Base-by-base conservation (phyloP, 2,888 invertebrate species). In the Chrysolina oricalcia region DNA sequence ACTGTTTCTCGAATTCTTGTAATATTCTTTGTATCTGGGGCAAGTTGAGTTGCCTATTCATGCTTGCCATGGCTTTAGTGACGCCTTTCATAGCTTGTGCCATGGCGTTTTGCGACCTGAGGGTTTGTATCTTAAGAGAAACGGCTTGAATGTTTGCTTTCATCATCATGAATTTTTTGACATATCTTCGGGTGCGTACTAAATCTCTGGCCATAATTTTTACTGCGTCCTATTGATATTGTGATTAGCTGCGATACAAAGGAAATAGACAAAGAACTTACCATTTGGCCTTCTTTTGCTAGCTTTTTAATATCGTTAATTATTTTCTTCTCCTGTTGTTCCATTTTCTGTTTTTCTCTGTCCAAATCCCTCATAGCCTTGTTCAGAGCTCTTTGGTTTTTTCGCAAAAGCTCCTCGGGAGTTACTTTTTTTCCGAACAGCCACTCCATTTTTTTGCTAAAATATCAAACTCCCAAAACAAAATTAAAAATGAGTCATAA, bases 181-280 rank as follows among this genome's bases (percentile, higher is more conserved):
- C 95, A 86, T 99, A 98, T 66, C 95, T 93, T 76, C 99, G 92
- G 0, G 99, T 99, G 81, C 99, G 92, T 8, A 99, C 99, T 81
- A 99, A 90, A 90, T 99, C 99, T 88, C 98, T 98, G 0, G 99
- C 99, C 99, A 99, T 99, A 82, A 99, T 98, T 91, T 98, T 99
- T 0, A 99, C 99, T 15, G 99, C 98, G 90, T 99, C 99, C 97
- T 97, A 87, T 43, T 27, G 23, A 35, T 23, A 35, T n/a, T 6
- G 17, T 19, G 13, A 40, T 74, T 50, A 40, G 19, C 70, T n/a
- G 69, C 35, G 13, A 71, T 13, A 19, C 6, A 23, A 21, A 63
- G 43, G 5, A 19, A 19, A 35, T 27, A 15, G 43, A n/a, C 11
- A 15, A 21, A 64, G 17, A 70, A 76, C 79, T 85, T 87, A 97